These are phyloP conservation scores for Caenorhabditis sinica DNA, from an alignment of 2,888 invertebrate genomes.

Conservation along the genomic window DNA sequence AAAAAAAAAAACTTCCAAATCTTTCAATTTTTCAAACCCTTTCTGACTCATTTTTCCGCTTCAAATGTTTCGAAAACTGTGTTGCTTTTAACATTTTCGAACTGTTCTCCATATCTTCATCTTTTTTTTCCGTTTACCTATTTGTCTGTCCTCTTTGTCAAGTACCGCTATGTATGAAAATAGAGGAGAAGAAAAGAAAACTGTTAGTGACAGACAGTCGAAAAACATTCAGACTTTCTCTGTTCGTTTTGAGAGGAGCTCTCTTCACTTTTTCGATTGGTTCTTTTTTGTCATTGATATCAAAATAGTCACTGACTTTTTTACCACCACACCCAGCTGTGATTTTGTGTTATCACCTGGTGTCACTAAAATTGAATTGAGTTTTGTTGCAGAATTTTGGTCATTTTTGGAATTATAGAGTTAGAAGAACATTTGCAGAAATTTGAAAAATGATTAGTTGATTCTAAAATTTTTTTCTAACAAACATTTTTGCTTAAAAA, in stretches of 20 bases:
- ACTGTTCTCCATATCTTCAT: neutral
- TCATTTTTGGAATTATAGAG: no score
- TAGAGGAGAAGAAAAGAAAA: neutral
- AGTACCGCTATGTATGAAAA: neutral
- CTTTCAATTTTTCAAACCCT: no score
- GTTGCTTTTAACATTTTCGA: neutral
- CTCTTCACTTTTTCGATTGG: neutral
- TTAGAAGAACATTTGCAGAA: no score
- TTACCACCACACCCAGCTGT: neutral
- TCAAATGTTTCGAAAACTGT: neutral
- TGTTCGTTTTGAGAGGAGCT: no score
- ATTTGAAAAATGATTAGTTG: no score
- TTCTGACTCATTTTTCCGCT: no score
- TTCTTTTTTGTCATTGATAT: slow-evolving; percentile 15
- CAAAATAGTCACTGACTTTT: neutral
- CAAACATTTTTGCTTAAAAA: no score
- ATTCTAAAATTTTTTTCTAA: no score
- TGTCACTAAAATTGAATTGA: neutral
- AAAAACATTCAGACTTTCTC: no score
- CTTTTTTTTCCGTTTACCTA: neutral
- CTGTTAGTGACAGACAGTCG: neutral
- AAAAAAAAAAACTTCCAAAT: no score
- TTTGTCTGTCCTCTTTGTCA: slow-evolving; percentile 10
- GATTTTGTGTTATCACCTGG: neutral
- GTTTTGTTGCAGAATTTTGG: neutral